Percentiles rank a stretch among this genome's conserved stretches.
Conservation (phyloP, 2,113 vertebrate genomes). For the Sinosuthora webbiana region DNA sequence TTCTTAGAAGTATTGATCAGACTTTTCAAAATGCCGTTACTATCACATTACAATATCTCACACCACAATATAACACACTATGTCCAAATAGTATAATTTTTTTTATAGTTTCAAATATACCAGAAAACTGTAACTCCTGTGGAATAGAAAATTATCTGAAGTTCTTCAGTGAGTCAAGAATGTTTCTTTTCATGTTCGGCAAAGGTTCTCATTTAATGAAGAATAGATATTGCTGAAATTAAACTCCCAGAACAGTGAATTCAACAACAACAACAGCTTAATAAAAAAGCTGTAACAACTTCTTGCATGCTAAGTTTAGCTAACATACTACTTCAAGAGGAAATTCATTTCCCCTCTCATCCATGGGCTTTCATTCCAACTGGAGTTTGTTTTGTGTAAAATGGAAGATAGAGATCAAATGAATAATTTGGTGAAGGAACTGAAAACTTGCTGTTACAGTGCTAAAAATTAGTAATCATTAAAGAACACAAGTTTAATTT, state of each 20-base stretch:
- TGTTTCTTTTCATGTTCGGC: not conserved
- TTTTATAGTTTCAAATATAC: not conserved
- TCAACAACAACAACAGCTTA: not conserved
- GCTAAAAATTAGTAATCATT: not conserved
- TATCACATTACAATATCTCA: not conserved
- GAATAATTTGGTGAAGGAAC: not conserved
- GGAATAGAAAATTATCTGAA: not conserved
- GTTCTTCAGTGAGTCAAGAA: not conserved
- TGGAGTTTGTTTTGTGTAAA: not conserved
- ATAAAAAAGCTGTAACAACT: not conserved
- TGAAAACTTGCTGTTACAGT: not conserved
- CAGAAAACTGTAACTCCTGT: not conserved
- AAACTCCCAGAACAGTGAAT: not conserved
- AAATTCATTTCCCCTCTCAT: not conserved
- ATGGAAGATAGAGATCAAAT: not conserved
- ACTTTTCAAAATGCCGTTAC: not conserved
- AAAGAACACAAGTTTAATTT: not conserved
- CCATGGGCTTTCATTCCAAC: not conserved
- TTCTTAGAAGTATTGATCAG: not conserved
- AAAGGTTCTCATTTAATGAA: not conserved
- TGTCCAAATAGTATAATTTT: not conserved
- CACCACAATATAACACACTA: not conserved
- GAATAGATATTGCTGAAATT: not conserved
- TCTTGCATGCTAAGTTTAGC: not conserved
- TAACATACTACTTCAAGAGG: not conserved